These are phyloP conservation scores for Lepisosteus osseus DNA, from an alignment of 2,113 vertebrate genomes.

Conservation along the genomic window DNA sequence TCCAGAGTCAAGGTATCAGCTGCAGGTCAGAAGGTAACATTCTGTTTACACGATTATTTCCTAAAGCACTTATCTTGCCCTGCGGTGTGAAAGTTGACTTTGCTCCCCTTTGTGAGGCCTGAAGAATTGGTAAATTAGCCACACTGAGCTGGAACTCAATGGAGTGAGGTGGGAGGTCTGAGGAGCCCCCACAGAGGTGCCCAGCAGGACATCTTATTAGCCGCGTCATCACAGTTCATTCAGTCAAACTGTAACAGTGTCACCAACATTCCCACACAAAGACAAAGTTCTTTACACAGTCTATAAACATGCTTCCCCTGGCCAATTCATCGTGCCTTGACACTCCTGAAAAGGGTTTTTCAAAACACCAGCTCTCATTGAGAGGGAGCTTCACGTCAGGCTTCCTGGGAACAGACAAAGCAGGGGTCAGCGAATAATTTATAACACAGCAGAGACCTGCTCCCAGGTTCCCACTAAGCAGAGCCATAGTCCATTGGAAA, in stretches of 20 bases:
- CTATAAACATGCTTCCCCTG: slow-evolving; percentile 83
- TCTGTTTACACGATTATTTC: slow-evolving; percentile 90
- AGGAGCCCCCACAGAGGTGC: slow-evolving; percentile 51
- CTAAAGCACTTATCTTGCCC: slow-evolving; percentile 84
- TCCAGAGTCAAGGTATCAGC: slow-evolving; percentile 80
- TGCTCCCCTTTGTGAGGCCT: slow-evolving; percentile 68
- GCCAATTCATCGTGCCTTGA: slow-evolving; percentile 78
- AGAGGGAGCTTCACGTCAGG: slow-evolving; percentile 45
- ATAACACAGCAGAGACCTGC: slow-evolving; percentile 61
- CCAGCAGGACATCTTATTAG: slow-evolving; percentile 73
- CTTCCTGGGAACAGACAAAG: slow-evolving; percentile 61
- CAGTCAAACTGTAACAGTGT: slow-evolving; percentile 82
- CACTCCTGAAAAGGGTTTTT: slow-evolving; percentile 69
- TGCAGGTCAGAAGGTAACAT: slow-evolving; percentile 92
- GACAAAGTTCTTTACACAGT: slow-evolving; percentile 86
- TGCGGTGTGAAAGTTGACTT: slow-evolving; percentile 85
- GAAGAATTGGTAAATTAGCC: slow-evolving; percentile 88
- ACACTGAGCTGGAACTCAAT: slow-evolving; percentile 83
- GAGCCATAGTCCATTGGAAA: slow-evolving; percentile 38
- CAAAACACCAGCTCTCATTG: slow-evolving; percentile 55
- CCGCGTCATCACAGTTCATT: slow-evolving; percentile 82
- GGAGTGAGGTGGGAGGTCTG: slow-evolving; percentile 81
- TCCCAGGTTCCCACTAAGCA: slow-evolving; percentile 57
- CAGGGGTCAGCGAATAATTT: slow-evolving; percentile 67
- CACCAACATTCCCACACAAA: slow-evolving; percentile 84